Evolutionary conservation across 1,140 invertebrate genomes (phyloP).

Genomic region (Xylocopa sonorina): DNA sequence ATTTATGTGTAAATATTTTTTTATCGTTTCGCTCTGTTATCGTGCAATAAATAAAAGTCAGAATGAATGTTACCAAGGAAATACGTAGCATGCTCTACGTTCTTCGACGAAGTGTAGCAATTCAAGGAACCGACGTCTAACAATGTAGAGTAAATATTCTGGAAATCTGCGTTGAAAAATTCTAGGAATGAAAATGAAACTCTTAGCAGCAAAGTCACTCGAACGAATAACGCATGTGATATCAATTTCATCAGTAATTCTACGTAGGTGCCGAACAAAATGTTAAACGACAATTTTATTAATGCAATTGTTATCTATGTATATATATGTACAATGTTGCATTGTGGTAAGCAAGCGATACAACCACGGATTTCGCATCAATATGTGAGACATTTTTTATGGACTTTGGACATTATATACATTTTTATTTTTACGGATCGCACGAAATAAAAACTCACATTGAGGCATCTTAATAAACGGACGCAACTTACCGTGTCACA

Average conservation of each 20-base stretch:
- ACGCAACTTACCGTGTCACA: conserved; percentile 40
- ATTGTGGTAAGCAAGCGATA: background rate
- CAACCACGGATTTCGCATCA: background rate
- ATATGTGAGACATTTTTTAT: background rate
- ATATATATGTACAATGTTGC: too few species aligned
- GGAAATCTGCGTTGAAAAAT: background rate
- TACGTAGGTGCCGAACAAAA: background rate
- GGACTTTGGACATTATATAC: conserved; percentile 35
- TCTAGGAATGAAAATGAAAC: background rate
- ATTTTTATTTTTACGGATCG: background rate
- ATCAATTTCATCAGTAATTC: background rate
- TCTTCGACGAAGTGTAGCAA: background rate
- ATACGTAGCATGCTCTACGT: background rate
- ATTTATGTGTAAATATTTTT: background rate
- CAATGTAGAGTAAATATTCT: background rate
- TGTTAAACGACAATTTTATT: background rate
- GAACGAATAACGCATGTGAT: background rate
- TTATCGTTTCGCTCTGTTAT: background rate
- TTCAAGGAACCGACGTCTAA: background rate
- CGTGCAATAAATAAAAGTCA: background rate
- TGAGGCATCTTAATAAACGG: background rate
- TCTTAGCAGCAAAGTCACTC: background rate
- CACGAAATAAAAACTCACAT: background rate
- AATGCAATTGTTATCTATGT: background rate
- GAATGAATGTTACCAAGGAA: background rate